A percentile compares a stretch with the other conserved stretches of the same genome.
phyloP scores from a whole-genome alignment of 2,113 vertebrate genomes.

The Mungos mungo region DNA sequence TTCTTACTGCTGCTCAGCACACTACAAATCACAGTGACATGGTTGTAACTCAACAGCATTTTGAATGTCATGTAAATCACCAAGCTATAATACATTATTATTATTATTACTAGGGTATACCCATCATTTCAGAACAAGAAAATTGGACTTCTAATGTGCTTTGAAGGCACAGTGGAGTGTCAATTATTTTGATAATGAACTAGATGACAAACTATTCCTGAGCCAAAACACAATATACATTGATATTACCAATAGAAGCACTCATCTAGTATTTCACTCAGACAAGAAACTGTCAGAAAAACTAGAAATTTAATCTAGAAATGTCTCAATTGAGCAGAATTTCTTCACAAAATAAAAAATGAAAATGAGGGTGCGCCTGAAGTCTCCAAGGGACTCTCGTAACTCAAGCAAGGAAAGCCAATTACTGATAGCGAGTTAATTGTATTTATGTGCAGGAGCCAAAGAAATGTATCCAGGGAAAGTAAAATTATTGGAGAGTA shows the following conservation, averaged over 20 bases:
- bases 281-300: constrained; percentile 6
- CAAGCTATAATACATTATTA: neutral
- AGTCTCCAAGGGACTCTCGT: neutral
- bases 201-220: neutral
- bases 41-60: neutral
- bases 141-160: neutral
- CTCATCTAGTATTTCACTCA: neutral
- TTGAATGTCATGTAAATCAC: neutral
- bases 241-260: neutral
- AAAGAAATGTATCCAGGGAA: neutral
- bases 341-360: constrained; percentile 31
- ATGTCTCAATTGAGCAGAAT: neutral
- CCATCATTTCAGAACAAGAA: constrained; percentile 28
- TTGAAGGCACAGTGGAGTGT: neutral
- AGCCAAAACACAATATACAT: neutral
- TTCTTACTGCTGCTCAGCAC: neutral
- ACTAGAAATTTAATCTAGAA: neutral
- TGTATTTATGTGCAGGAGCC: neutral
- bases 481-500: neutral
- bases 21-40: neutral
- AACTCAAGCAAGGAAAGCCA: neutral
- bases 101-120: neutral
- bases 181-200: constrained; percentile 3
- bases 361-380: neutral
- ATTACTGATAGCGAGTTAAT: neutral